Percentiles rank a stretch among this genome's conserved stretches.
These are phyloP conservation scores for Stomatorhinus ivindoensis DNA, from an alignment of 2,113 vertebrate species.

Conservation along the genomic window DNA sequence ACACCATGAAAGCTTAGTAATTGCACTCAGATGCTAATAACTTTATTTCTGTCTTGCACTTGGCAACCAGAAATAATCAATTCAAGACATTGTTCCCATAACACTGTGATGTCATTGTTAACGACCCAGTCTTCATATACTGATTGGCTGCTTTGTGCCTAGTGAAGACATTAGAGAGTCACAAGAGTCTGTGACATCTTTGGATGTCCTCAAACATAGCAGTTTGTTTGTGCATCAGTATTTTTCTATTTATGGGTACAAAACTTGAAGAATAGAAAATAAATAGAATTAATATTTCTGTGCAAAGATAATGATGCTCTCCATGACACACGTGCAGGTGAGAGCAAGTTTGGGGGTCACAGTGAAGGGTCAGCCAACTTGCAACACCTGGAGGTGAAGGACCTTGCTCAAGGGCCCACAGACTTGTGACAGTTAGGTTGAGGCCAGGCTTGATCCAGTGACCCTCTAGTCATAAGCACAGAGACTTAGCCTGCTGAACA, in stretches of 20 bases:
- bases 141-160: conserved; percentile 57
- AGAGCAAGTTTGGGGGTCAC: not conserved
- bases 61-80: not conserved
- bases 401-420: not conserved
- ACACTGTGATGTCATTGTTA: not conserved
- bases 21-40: not conserved
- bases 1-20: not conserved
- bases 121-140: not conserved
- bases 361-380: not conserved
- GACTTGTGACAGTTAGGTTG: not conserved
- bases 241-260: not conserved
- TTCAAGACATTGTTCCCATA: not conserved
- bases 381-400: not conserved
- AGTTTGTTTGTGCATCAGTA: not conserved
- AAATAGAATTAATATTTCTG: not conserved
- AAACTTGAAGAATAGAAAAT: not conserved
- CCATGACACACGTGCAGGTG: not conserved
- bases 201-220: not conserved
- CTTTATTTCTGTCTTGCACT: not conserved
- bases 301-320: not conserved
- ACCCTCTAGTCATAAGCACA: not conserved
- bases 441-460: not conserved
- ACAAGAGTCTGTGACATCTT: not conserved
- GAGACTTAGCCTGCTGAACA: not conserved
- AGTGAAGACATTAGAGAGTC: conserved; percentile 54